Evolutionary conservation across 2,113 vertebrate genomes (phyloP).

Genomic region (Megalops atlanticus): DNA sequence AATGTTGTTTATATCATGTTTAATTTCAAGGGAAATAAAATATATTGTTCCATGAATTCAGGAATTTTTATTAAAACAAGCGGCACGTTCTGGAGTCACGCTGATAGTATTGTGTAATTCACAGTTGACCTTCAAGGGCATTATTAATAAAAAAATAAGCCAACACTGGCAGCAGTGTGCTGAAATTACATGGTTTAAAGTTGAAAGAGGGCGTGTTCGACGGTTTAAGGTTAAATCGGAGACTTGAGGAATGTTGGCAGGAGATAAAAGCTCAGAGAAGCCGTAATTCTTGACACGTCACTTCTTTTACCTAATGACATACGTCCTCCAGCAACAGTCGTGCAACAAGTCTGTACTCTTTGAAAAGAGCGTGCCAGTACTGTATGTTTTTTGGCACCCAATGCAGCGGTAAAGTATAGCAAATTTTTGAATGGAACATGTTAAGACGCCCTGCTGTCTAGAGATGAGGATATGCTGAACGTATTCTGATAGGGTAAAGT

Average conservation of each 20-base stretch:
- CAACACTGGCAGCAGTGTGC: neutral
- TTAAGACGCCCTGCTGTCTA: constrained; percentile 22
- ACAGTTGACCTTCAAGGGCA: neutral
- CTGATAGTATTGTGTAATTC: constrained; percentile 17
- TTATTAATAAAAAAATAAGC: neutral
- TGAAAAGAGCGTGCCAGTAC: constrained; percentile 29
- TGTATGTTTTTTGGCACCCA: constrained; percentile 30
- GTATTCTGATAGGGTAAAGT: constrained; percentile 20
- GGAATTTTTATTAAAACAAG: too few species aligned
- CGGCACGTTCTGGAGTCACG: neutral
- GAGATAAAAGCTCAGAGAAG: constrained; percentile 25
- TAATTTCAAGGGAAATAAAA: too few species aligned
- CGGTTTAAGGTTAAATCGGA: constrained; percentile 20
- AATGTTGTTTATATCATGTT: too few species aligned
- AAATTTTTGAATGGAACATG: constrained; percentile 33
- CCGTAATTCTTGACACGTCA: constrained; percentile 33
- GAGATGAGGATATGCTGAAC: constrained; percentile 10
- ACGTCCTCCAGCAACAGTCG: constrained; percentile 14
- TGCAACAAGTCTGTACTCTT: constrained; percentile 26
- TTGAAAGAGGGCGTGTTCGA: constrained; percentile 4
- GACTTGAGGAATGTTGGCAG: constrained; percentile 26
- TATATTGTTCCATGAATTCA: too few species aligned
- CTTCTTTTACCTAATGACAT: constrained; percentile 30
- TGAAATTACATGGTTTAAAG: neutral
- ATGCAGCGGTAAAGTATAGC: neutral